phyloP scores from a whole-genome alignment of 2,113 vertebrate genomes.

The Notiomystis cincta region DNA sequence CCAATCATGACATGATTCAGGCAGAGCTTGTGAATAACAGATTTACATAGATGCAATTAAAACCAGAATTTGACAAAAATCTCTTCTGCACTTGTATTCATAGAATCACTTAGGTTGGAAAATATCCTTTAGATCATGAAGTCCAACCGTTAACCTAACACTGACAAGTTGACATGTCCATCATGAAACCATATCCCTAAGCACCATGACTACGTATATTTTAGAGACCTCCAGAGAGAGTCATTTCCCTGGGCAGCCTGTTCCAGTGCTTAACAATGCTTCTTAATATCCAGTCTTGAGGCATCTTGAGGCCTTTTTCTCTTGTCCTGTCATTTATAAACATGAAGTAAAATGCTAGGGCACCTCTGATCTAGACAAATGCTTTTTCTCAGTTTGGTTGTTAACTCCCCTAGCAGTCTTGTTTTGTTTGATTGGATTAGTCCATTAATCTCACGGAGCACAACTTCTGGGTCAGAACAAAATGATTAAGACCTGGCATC shows the following conservation, averaged over 20 bases:
- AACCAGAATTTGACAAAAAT: background rate
- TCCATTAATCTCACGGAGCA: background rate
- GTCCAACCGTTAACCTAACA: background rate
- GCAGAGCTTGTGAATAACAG: background rate
- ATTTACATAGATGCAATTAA: background rate
- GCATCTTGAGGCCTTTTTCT: background rate
- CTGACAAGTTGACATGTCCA: background rate
- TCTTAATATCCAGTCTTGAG: background rate
- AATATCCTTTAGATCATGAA: background rate
- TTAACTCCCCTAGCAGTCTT: background rate
- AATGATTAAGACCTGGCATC: background rate
- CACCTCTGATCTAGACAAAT: background rate
- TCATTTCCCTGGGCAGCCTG: background rate
- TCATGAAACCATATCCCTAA: background rate
- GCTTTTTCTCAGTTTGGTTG: background rate
- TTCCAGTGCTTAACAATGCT: background rate
- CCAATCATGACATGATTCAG: background rate
- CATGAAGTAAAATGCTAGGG: background rate
- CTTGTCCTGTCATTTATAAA: background rate
- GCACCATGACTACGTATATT: fast-evolving
- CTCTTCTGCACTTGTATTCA: background rate
- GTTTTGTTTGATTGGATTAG: background rate
- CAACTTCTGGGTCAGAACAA: background rate
- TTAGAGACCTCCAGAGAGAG: background rate
- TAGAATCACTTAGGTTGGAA: background rate